Percentiles rank a stretch among this genome's conserved stretches.
Conservation (phyloP, 2,888 invertebrate species). For the Caenorhabditis sp. region DNA sequence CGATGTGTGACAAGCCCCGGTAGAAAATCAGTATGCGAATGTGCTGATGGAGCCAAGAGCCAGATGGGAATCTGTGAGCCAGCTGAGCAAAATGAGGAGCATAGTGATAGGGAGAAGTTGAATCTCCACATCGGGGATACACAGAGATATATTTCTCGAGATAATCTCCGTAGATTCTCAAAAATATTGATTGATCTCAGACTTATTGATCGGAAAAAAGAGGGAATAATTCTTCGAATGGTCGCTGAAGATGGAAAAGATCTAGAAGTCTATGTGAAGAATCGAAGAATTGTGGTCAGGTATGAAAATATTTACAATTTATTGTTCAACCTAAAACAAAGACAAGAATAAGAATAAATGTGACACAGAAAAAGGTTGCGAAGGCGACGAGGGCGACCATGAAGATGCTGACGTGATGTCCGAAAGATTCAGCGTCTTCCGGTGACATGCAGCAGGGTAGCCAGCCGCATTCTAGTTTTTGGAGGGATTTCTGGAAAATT, state of each 20-base stretch:
- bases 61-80: slow-evolving; percentile 25
- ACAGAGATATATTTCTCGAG: not conserved
- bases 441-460: slow-evolving; percentile 60
- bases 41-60: slow-evolving; percentile 40
- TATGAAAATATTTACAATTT: slow-evolving; percentile 19
- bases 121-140: not conserved
- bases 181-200: slow-evolving; percentile 17
- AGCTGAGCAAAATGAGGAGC: slow-evolving; percentile 3
- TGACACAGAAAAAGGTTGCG: slow-evolving; percentile 63
- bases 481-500: not conserved
- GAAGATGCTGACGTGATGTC: slow-evolving; percentile 62
- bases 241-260: slow-evolving; percentile 29
- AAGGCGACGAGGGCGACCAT: slow-evolving; percentile 62
- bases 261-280: slow-evolving; percentile 27
- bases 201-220: not conserved
- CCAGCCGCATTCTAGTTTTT: slow-evolving; percentile 51
- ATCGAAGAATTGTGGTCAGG: slow-evolving; percentile 42
- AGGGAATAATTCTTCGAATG: slow-evolving; percentile 30
- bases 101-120: not conserved
- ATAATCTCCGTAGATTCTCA: slow-evolving; percentile 17
- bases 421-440: slow-evolving; percentile 55
- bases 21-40: slow-evolving; percentile 44
- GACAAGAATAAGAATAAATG: slow-evolving; percentile 58
- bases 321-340: slow-evolving; percentile 55
- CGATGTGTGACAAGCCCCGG: slow-evolving; percentile 43